Conservation (phyloP, 2,797 vertebrate species). For the Fratercula arctica region DNA sequence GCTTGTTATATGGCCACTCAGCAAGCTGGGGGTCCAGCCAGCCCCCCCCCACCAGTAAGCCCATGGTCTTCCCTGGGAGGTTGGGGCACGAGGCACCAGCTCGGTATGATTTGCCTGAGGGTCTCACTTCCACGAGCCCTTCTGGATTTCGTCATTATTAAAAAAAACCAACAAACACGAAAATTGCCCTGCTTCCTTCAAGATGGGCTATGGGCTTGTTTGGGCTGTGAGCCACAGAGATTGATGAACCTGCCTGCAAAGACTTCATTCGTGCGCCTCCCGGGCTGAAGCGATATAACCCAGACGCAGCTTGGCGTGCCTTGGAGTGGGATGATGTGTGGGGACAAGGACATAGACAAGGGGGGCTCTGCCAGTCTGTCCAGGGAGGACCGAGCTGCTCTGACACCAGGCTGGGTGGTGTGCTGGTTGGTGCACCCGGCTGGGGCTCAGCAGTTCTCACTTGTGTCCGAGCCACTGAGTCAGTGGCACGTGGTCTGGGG, state of each 20-base stretch:
- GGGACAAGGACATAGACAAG: neutral
- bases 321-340: neutral
- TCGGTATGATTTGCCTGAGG: neutral
- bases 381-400: too few relatives aligned
- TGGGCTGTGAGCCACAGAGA: neutral
- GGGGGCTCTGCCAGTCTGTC: neutral
- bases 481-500: too few relatives aligned
- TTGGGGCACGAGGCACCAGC: neutral
- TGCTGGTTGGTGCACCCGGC: neutral
- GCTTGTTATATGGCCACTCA: fast-evolving
- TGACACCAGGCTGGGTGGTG: neutral
- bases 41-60: neutral
- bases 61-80: neutral
- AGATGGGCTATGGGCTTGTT: neutral
- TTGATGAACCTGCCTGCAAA: neutral
- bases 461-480: neutral
- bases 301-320: fast-evolving
- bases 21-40: neutral
- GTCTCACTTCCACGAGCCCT: fast-evolving
- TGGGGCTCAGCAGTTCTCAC: neutral
- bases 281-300: neutral
- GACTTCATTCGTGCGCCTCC: neutral
- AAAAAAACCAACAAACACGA: neutral
- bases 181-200: neutral
- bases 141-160: neutral